Percentiles rank a stretch among this genome's conserved stretches.
Evolutionary conservation across 2,113 vertebrate genomes (phyloP).

Genomic region (Cairina moschata): DNA sequence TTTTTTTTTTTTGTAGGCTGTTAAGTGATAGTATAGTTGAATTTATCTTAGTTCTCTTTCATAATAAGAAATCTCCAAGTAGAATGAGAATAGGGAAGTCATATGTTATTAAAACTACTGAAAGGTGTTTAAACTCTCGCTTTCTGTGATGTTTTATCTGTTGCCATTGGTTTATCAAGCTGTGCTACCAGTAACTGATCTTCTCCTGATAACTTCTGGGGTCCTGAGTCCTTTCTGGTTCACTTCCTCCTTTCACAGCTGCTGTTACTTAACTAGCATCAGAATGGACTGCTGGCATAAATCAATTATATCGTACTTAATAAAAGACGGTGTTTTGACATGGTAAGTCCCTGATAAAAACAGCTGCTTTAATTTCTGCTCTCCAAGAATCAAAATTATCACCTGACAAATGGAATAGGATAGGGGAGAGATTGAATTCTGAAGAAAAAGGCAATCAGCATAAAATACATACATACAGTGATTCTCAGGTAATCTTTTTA

Average conservation of each 20-base stretch:
- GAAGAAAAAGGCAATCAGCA: neutral
- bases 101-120: neutral
- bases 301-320: neutral
- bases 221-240: neutral
- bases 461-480: neutral
- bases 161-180: neutral
- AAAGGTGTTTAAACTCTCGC: neutral
- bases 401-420: neutral
- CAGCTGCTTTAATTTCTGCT: neutral
- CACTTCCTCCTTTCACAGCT: neutral
- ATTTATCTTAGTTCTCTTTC: neutral
- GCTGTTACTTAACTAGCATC: neutral
- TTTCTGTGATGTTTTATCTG: neutral
- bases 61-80: neutral
- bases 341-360: neutral
- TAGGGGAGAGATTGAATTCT: neutral
- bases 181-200: accelerated
- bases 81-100: neutral
- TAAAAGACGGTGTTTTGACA: neutral
- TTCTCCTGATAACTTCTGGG: neutral
- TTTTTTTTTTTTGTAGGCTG: neutral
- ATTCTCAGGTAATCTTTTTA: neutral
- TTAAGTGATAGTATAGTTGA: neutral
- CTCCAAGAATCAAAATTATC: neutral
- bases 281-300: neutral